Conservation (phyloP, 2,797 vertebrate genomes). For the Catharus ustulatus region DNA sequence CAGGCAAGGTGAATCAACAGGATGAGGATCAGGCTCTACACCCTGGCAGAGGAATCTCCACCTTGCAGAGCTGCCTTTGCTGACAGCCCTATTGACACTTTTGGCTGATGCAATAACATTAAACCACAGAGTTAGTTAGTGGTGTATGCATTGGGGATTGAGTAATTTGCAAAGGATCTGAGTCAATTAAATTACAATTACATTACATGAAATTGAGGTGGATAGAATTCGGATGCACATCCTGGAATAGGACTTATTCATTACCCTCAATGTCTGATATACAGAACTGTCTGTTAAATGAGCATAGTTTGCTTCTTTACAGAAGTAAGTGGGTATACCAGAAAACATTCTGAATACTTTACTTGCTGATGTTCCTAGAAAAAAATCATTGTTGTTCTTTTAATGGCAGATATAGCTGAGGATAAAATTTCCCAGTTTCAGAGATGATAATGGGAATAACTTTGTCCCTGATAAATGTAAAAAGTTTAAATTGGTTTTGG, state of each 20-base stretch:
- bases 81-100: not conserved
- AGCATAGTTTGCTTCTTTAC: not conserved
- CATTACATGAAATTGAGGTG: not conserved
- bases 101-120: not conserved
- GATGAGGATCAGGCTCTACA: not conserved
- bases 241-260: not conserved
- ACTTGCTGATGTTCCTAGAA: not conserved
- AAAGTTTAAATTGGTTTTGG: not conserved
- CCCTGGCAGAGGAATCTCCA: not conserved
- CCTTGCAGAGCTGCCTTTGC: not conserved
- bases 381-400: not conserved
- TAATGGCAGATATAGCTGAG: not conserved
- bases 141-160: not conserved
- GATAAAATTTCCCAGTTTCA: not conserved
- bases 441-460: not conserved
- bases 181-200: slow-evolving; percentile 32
- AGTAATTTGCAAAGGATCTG: slow-evolving; percentile 25
- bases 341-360: not conserved
- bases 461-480: not conserved
- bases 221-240: slow-evolving; percentile 19
- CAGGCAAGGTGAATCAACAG: not conserved
- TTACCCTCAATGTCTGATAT: not conserved
- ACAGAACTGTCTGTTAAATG: not conserved
- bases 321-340: not conserved
- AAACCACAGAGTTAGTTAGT: not conserved